Conservation (phyloP, 1,140 invertebrate genomes). For the Nixonia krombeini region DNA sequence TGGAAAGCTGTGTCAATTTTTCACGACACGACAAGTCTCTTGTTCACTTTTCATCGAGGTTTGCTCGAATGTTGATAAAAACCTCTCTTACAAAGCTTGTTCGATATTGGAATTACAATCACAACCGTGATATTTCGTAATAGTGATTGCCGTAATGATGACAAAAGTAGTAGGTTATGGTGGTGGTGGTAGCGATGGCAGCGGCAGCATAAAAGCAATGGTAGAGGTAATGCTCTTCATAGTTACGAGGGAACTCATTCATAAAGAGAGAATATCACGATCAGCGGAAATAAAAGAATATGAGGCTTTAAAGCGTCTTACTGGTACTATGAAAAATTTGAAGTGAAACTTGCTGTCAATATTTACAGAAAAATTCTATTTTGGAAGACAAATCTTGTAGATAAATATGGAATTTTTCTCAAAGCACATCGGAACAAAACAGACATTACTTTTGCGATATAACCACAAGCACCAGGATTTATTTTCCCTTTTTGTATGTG, state of each 20-base stretch:
- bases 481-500: too few species aligned
- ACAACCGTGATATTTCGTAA: slow-evolving; percentile 35
- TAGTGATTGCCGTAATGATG: slow-evolving; percentile 33
- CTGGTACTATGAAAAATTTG: slow-evolving; percentile 24
- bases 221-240: slow-evolving; percentile 54
- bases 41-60: slow-evolving; percentile 31
- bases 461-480: too few species aligned
- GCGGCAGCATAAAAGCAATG: slow-evolving; percentile 28
- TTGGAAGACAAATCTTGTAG: too few species aligned
- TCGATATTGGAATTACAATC: slow-evolving; percentile 25
- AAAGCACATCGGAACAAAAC: too few species aligned
- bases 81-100: slow-evolving; percentile 18
- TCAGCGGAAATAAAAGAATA: slow-evolving; percentile 55
- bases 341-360: slow-evolving; percentile 35
- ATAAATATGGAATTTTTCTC: too few species aligned
- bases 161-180: too few species aligned
- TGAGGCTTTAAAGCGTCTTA: slow-evolving; percentile 31
- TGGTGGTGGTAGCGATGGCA: slow-evolving; percentile 12
- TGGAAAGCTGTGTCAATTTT: slow-evolving; percentile 15
- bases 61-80: slow-evolving; percentile 38
- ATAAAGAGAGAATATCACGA: slow-evolving; percentile 64
- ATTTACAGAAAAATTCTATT: neutral
- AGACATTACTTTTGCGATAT: too few species aligned
- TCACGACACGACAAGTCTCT: slow-evolving; percentile 21
- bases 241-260: slow-evolving; percentile 61